These are phyloP conservation scores for Nebria salina DNA, from an alignment of 2,888 invertebrate species.

Conservation along the genomic window DNA sequence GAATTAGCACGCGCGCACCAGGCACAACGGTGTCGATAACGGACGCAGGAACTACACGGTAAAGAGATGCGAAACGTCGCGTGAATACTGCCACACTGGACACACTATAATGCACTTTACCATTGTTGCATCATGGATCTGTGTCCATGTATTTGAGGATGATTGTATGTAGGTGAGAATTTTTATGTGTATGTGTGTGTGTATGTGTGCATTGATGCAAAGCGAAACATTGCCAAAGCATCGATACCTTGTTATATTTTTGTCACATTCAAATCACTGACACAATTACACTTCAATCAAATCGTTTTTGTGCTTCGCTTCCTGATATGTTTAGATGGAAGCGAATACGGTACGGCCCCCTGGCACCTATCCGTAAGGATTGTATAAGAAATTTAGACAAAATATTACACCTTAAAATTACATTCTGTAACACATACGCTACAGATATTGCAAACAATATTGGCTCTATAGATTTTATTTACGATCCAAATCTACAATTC, in stretches of 20 bases:
- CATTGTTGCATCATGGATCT: conserved; percentile 5
- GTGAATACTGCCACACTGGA: conserved; percentile 29
- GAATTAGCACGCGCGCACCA: conserved; percentile 3
- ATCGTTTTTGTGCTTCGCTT: conserved; percentile 2
- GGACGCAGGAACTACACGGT: conserved; percentile 17
- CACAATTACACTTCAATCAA: conserved; percentile 42
- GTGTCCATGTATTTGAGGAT: not conserved
- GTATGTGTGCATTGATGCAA: conserved; percentile 3
- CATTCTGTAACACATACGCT: too few species aligned
- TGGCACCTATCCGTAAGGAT: not conserved
- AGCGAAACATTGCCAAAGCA: not conserved
- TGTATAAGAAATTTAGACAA: too few species aligned
- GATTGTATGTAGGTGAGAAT: not conserved
- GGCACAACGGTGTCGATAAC: conserved; percentile 14
- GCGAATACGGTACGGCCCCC: not conserved
- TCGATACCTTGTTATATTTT: conserved; percentile 25
- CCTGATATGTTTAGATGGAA: conserved; percentile 5
- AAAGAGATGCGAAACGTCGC: conserved; percentile 20
- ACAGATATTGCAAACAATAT: too few species aligned
- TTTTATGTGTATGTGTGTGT: not conserved
- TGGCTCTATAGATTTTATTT: too few species aligned
- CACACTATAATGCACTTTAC: conserved; percentile 21
- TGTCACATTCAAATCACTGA: conserved; percentile 25
- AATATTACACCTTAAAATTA: too few species aligned
- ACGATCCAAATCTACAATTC: too few species aligned